These are phyloP conservation scores for Agrotis clavis DNA, from an alignment of 2,888 invertebrate species.

Conservation along the genomic window DNA sequence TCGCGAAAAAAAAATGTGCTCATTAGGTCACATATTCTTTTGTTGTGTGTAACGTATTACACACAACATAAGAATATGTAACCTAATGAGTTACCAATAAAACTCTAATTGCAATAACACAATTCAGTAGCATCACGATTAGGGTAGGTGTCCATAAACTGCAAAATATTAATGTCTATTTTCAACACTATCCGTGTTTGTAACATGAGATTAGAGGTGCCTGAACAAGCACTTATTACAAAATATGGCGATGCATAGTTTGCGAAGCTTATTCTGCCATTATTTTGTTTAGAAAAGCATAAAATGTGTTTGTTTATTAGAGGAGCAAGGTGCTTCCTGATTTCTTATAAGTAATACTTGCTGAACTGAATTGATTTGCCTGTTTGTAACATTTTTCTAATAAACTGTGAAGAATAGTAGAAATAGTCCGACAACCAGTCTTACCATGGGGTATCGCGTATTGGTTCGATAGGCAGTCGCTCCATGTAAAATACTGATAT, in stretches of 20 bases:
- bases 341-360: background rate
- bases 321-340: background rate
- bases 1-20: too few relatives aligned
- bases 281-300: background rate
- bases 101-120: background rate
- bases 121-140: background rate
- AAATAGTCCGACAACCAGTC: too few relatives aligned
- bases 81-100: background rate
- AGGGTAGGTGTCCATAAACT: background rate
- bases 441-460: too few relatives aligned
- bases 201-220: background rate
- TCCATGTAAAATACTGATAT: too few relatives aligned
- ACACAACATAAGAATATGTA: background rate
- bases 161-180: background rate
- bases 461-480: too few relatives aligned
- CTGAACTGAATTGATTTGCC: background rate
- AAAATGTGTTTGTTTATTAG: background rate
- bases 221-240: background rate
- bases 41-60: too few relatives aligned
- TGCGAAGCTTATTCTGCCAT: background rate
- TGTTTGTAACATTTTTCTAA: background rate
- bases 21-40: too few relatives aligned
- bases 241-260: conserved; percentile 23
- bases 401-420: background rate
- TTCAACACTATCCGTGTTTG: background rate